A percentile compares a stretch with the other conserved stretches of the same genome.
Evolutionary conservation across 2,113 vertebrate genomes (phyloP).

Genomic region (Gallinago undulata): DNA sequence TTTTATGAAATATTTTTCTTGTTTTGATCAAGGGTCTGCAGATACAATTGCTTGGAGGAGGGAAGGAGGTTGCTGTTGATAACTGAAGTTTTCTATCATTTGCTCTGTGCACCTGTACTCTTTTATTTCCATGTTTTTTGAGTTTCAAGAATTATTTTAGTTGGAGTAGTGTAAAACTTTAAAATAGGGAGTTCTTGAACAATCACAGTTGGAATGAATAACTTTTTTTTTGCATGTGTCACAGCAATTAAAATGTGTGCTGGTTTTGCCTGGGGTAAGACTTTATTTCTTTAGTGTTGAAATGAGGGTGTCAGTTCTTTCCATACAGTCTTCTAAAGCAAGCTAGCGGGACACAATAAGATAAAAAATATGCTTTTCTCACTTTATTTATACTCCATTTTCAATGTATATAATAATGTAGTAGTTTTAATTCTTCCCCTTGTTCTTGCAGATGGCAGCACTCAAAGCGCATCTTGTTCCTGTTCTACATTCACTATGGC

Average conservation of each 20-base stretch:
- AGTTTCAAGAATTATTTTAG: background rate
- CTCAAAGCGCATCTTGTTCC: conserved; percentile 80
- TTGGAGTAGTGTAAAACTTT: background rate
- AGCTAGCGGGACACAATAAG: background rate
- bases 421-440: background rate
- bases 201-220: background rate
- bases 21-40: background rate
- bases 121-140: background rate
- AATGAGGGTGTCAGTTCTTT: background rate
- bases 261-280: background rate
- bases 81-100: background rate
- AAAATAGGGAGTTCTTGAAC: background rate
- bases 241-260: background rate
- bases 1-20: background rate
- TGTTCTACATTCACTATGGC: conserved; percentile 86
- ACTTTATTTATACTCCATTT: background rate
- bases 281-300: background rate
- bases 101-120: background rate
- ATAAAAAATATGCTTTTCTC: background rate
- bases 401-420: background rate
- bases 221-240: background rate
- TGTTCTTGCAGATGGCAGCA: conserved; percentile 76
- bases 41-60: background rate
- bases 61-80: background rate
- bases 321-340: background rate